Evolutionary conservation across 1,140 invertebrate species (phyloP).

Genomic region (Palaemon carinicauda): DNA sequence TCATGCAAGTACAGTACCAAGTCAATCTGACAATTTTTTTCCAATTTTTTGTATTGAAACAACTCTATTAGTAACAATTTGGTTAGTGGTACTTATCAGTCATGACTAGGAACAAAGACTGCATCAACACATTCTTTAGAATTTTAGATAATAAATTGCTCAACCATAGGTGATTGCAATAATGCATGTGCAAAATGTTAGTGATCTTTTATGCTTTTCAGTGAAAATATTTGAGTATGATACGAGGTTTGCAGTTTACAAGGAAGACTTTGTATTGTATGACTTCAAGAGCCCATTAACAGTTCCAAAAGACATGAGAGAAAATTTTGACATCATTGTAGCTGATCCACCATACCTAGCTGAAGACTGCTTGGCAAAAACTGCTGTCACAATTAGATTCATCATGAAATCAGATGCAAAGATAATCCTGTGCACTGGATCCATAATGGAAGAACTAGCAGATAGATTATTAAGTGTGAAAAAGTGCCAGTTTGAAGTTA

Average conservation of each 20-base stretch:
- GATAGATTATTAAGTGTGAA: conserved; percentile 30
- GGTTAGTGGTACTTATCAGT: no score
- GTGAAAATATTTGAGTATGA: conserved; percentile 75
- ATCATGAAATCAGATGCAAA: conserved; percentile 76
- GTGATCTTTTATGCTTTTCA: conserved; percentile 65
- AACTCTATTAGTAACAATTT: no score
- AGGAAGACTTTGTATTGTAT: conserved; percentile 84
- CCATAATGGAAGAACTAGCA: conserved; percentile 49
- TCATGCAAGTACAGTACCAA: no score
- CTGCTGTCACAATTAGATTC: conserved; percentile 79
- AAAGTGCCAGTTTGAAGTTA: conserved; percentile 48
- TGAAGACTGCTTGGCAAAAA: conserved; percentile 90
- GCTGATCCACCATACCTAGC: conserved; percentile 95
- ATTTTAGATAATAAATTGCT: no score
- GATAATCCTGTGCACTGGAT: conserved; percentile 89
- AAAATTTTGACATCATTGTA: conserved; percentile 83
- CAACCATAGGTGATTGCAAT: background rate
- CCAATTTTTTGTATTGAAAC: no score
- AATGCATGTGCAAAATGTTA: background rate
- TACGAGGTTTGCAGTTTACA: conserved; percentile 76
- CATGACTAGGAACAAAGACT: no score
- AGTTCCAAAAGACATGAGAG: conserved; percentile 71
- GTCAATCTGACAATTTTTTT: no score
- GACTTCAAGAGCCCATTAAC: conserved; percentile 86
- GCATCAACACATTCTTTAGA: no score